Evolutionary conservation across 2,888 invertebrate species (phyloP).

Genomic region (Sisyra nigra): DNA sequence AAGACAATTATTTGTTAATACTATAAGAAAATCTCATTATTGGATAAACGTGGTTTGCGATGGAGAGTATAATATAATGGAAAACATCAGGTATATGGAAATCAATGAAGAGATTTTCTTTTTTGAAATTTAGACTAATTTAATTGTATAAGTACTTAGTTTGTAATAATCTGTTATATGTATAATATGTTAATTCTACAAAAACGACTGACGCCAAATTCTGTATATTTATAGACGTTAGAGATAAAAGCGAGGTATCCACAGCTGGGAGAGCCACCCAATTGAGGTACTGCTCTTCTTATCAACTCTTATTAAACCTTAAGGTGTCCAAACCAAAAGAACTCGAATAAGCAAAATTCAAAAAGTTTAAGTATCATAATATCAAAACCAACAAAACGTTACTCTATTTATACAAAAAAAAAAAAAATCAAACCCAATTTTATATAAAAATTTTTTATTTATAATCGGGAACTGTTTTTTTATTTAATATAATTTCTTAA

Average conservation of each 20-base stretch:
- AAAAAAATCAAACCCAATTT: slow-evolving; percentile 1
- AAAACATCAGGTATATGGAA: no score
- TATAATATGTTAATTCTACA: not conserved
- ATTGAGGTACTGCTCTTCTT: slow-evolving; percentile 31
- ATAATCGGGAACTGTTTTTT: no score
- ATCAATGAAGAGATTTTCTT: no score
- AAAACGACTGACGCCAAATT: slow-evolving; percentile 17
- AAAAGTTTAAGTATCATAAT: not conserved
- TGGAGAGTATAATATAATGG: no score
- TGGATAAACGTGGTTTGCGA: no score
- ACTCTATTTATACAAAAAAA: not conserved
- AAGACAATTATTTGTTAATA: no score
- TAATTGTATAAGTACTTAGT: no score
- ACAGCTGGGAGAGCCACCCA: slow-evolving; percentile 37
- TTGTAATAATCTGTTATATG: not conserved
- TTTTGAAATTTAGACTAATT: no score
- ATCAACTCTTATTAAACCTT: slow-evolving; percentile 8
- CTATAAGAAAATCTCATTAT: no score
- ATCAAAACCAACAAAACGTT: not conserved
- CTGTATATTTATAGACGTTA: slow-evolving; percentile 44
- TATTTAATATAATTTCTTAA: no score
- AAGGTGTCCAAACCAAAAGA: not conserved
- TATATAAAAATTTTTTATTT: slow-evolving; percentile 5
- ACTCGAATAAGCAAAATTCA: not conserved
- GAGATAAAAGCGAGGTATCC: slow-evolving; percentile 43